Base-by-base conservation (phyloP, 2,888 invertebrate genomes). In the Ormyrus pomaceus region DNA sequence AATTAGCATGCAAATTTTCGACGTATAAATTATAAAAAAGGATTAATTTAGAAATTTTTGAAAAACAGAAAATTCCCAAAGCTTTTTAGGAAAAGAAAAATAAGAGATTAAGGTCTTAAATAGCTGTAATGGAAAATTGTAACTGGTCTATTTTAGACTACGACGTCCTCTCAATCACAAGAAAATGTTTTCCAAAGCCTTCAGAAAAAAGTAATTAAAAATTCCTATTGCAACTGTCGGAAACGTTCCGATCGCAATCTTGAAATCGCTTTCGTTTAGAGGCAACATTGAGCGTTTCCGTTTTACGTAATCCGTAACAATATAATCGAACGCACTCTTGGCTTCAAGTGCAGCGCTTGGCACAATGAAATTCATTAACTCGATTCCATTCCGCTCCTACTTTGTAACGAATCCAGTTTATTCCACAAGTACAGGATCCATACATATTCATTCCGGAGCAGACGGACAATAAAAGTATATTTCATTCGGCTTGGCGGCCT, bases 291-390 rank as follows among this genome's bases (percentile, higher is more conserved):
- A 74, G 19, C 62, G 61, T 79, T 79, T 79, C 64, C 79, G 79
- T 74, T 79, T 79, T 74, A 74, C 79, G 74, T 64, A 79, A 79
- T 69, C 51, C 34, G n/a, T 53, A 61, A 70, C 69, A 74, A 74
- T 64, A 51, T 64, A 73, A 74, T 71, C 71, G 65, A 77, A 56
- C 62, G 34, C 34, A 34, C 34, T 34, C 34, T 34, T 34, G 34
- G 34, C 70, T 34, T 64, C 55, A 62, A 48, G 51, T 62, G 69
- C 53, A 62, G 19, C 64, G 53, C 34, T 34, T 34, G 34, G 34
- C n/a, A 51, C 46, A 70, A 70, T 51, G 59, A 69, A 59, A 72
- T 77, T 71, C 64, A 71, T 65, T 66, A 59, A 53, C 71, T 65
- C 59, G 13, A 59, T 59, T 71, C 13, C 58, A 58, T 72, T 66